Evolutionary conservation across 35 echinoderm and acorn worm genomes (phyloP).

Genomic region (Ptychodera flava): DNA sequence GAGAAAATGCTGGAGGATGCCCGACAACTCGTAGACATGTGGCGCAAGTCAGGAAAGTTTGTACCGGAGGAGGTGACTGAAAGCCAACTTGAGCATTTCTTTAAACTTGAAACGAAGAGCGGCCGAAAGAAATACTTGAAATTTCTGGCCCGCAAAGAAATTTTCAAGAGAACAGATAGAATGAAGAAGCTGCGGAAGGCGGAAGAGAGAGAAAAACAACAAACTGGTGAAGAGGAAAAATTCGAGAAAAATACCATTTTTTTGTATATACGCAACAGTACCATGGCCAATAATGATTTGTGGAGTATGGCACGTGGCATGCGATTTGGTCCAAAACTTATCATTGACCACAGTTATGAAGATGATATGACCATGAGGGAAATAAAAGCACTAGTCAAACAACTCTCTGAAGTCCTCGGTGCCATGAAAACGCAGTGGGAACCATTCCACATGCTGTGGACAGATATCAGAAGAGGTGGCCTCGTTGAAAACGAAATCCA

Average conservation of each 20-base stretch:
- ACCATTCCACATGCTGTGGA: conserved; percentile 82
- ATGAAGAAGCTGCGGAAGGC: background rate
- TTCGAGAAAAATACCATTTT: background rate
- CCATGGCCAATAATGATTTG: background rate
- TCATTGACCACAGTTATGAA: conserved; percentile 77
- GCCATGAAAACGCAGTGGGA: conserved; percentile 58
- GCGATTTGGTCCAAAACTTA: conserved; percentile 88
- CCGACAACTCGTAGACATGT: background rate
- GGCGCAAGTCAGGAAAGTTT: background rate
- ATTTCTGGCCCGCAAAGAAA: background rate
- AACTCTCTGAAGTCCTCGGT: conserved; percentile 43
- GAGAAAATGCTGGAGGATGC: background rate
- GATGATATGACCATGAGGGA: conserved; percentile 47
- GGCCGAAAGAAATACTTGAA: background rate
- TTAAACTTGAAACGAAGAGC: background rate
- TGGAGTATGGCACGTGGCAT: conserved; percentile 77
- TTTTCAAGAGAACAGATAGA: background rate
- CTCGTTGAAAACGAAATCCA: conserved; percentile 42
- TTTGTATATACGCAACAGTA: background rate
- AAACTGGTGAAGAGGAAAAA: background rate
- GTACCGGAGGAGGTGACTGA: background rate
- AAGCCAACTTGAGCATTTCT: background rate
- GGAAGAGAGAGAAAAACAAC: background rate
- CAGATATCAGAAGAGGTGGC: conserved; percentile 24
- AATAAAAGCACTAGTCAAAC: conserved; percentile 44